These are phyloP conservation scores for Nyctibius grandis DNA, from an alignment of 2,797 vertebrate genomes.

Conservation along the genomic window DNA sequence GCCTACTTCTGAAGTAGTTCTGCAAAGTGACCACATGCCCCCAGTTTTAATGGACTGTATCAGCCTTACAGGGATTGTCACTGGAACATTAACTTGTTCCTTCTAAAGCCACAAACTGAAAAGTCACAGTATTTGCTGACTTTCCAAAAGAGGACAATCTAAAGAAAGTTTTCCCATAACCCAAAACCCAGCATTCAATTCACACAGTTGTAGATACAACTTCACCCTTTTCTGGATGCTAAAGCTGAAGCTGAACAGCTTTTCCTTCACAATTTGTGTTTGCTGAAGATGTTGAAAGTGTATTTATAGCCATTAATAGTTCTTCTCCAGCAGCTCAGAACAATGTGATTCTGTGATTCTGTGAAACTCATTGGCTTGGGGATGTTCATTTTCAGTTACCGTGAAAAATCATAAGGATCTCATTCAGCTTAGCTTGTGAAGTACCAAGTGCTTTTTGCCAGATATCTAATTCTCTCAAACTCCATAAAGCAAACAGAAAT, in stretches of 20 bases:
- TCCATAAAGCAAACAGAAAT: background rate
- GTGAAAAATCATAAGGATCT: background rate
- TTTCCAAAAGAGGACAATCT: conserved; percentile 9
- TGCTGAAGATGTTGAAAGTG: background rate
- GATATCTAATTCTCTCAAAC: background rate
- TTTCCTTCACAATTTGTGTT: background rate
- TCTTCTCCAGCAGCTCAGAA: background rate
- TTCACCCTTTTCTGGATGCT: background rate
- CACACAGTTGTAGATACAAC: background rate
- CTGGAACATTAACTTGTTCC: conserved; percentile 53
- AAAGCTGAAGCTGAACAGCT: background rate
- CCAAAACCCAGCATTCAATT: background rate
- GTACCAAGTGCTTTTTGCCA: background rate
- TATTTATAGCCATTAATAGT: background rate
- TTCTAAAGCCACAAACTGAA: conserved; percentile 39
- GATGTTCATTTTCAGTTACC: background rate
- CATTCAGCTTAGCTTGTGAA: background rate
- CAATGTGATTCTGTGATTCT: too few species aligned
- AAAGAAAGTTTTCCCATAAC: background rate
- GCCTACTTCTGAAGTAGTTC: conserved; percentile 46
- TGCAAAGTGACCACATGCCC: conserved; percentile 40
- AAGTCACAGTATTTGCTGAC: conserved; percentile 16
- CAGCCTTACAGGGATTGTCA: conserved; percentile 25
- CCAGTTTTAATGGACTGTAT: conserved; percentile 59
- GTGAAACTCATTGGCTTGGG: background rate